Base-by-base conservation (phyloP, 2,797 vertebrate species). In the Enteromius paludinosus region DNA sequence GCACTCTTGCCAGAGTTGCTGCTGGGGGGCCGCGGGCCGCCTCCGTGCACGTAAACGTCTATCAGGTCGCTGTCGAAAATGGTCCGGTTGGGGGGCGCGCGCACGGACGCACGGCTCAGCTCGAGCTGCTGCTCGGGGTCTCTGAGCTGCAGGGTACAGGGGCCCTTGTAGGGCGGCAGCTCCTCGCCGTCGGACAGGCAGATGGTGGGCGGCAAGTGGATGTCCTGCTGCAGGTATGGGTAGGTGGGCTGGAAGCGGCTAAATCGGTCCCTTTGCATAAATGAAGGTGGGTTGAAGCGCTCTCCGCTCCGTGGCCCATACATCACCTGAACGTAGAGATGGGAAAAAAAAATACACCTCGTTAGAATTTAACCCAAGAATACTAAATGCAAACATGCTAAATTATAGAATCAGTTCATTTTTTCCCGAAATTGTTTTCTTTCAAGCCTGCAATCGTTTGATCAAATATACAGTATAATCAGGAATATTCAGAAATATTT, bases 111-210 rank as follows among this genome's bases (percentile, higher is more conserved):
- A 7, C 96, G 91, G 89, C 95, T 97, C 85, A 97, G 95, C 90
- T 97, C 97, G 90, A 96, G 94, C 92, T 97, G 96, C 89, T 97
- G 96, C 81, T 96, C 96, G 0, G 96, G 96, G 91, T 95, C 95
- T 79, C 96, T 93, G 59, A 97, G 96, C 90, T 96, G 95, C 78
- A 97, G 91, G 0, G 93, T 94, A 87, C 96, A 97, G 0, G 95
- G 95, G 41, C 96, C 96, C 88, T 96, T 95, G 91, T 97, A 97
- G 0, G 96, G 96, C 0, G 95, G 96, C 0, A 95, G 95, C 89
- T 97, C 97, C 78, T 97, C 96, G 5, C 96, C 96, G 0, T 97
- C 96, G 0, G 96, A 96, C 70, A 97, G 94, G 56, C 96, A 96
- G 91, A 97, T 97, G 86, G 95, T 96, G 0, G 96, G 97, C 47